phyloP scores from a whole-genome alignment of 2,113 vertebrate genomes.

The Stegastes partitus region DNA sequence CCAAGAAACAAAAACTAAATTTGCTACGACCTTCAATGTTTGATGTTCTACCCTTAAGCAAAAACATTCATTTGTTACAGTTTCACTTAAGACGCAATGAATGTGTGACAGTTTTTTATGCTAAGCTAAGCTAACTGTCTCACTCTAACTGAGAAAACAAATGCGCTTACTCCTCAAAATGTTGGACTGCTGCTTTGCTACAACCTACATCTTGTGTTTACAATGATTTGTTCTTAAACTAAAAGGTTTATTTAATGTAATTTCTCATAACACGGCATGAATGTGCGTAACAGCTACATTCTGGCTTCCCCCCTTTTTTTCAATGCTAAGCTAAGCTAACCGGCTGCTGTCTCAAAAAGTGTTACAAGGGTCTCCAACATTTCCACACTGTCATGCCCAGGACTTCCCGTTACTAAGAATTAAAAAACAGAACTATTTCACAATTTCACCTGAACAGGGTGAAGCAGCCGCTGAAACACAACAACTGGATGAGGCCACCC shows the following conservation, averaged over 20 bases:
- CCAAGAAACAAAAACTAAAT: too few relatives aligned
- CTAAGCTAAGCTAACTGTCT: not conserved
- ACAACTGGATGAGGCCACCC: slow-evolving; percentile 47
- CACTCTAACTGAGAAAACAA: too few relatives aligned
- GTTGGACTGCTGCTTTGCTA: too few relatives aligned
- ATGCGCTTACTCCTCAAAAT: too few relatives aligned
- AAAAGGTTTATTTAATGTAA: not conserved
- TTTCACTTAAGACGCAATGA: too few relatives aligned
- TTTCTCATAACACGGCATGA: not conserved
- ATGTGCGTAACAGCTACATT: too few relatives aligned
- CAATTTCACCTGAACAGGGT: slow-evolving; percentile 37
- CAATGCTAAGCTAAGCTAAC: slow-evolving; percentile 25
- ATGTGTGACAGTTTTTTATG: not conserved
- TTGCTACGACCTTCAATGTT: too few relatives aligned
- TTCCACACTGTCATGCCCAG: slow-evolving; percentile 63
- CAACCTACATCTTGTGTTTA: too few relatives aligned
- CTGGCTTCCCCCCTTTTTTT: not conserved
- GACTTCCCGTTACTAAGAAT: slow-evolving; percentile 61
- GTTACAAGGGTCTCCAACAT: slow-evolving; percentile 36
- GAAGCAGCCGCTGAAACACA: slow-evolving; percentile 60
- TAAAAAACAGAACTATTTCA: slow-evolving; percentile 69
- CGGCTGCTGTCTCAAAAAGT: not conserved
- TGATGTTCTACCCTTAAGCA: too few relatives aligned
- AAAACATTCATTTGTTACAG: too few relatives aligned
- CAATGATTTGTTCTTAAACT: too few relatives aligned